Evolutionary conservation across 2,113 vertebrate genomes (phyloP).

Genomic region (Pangasianodon hypophthalmus): DNA sequence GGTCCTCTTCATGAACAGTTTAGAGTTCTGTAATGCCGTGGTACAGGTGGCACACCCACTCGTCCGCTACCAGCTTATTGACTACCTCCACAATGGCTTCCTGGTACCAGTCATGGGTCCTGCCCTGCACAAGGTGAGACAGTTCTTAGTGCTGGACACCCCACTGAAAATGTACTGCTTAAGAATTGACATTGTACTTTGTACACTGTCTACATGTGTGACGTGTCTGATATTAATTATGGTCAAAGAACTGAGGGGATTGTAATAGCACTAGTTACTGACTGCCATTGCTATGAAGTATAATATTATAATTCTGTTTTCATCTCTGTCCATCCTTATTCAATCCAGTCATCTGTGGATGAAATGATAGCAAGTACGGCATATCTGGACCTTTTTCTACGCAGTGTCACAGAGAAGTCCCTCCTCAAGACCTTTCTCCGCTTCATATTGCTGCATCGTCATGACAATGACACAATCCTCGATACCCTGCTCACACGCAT

Average conservation of each 20-base stretch:
- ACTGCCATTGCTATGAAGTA: not conserved
- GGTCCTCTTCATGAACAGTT: slow-evolving; percentile 94
- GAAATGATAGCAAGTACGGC: slow-evolving; percentile 97
- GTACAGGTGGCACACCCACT: slow-evolving; percentile 92
- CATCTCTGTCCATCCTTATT: not conserved
- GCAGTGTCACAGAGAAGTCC: slow-evolving; percentile 86
- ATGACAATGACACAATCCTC: slow-evolving; percentile 90
- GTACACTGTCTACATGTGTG: not conserved
- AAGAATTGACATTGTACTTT: not conserved
- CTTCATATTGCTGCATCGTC: slow-evolving; percentile 90
- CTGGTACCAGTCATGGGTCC: slow-evolving; percentile 94
- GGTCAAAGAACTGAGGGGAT: not conserved
- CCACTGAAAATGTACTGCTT: not conserved
- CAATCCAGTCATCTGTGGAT: slow-evolving; percentile 85
- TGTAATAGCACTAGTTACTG: not conserved
- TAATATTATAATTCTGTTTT: not conserved
- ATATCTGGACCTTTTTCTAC: slow-evolving; percentile 95
- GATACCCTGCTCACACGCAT: slow-evolving; percentile 92
- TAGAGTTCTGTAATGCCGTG: slow-evolving; percentile 97
- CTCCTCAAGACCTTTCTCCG: slow-evolving; percentile 94
- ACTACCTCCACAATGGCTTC: slow-evolving; percentile 96
- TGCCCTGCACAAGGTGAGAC: slow-evolving; percentile 89
- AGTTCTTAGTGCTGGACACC: not conserved
- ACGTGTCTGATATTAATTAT: not conserved
- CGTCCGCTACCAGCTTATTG: slow-evolving; percentile 90